Evolutionary conservation across 2,888 invertebrate genomes (phyloP), one percentile per base, ranked within the genome.

Genomic region (Mimachlamys varia): DNA sequence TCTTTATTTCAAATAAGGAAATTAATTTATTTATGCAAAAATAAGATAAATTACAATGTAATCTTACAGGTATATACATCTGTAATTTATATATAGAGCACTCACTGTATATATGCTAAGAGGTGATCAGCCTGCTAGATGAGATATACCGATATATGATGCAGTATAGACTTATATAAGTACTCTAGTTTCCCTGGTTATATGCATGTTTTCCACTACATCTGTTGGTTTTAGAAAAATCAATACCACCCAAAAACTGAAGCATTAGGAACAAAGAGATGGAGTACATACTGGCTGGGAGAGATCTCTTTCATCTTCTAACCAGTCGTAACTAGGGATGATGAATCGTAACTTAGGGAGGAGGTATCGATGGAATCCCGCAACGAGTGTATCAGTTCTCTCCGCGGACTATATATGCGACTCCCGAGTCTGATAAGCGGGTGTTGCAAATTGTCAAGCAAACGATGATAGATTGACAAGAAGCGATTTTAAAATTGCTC

Each of bases 241-340:
- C 76, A 76, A 76, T 76, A 76, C 76, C 33, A 33, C 76, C 76
- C 76, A 76, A 76, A 76, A 76, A 76, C 33, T 76, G 76, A 33
- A 33, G 76, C 33, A 76, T n/a, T n/a, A 76, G 33, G 10, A 1
- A 76, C 76, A 13, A 76, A 33, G 33, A 76, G 76, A 76, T 76
- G 19, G 27, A 76, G 76, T 76, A 76, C 33, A 76, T 33, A 12
- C 13, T 76, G 33, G 33, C 33, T 33, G 3, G 33, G 12, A 33
- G 76, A 27, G 76, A 76, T 76, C 76, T 76, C 76, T 76, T 76
- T 76, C 76, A 76, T 76, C 76, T 76, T 76, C 33, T 33, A 5
- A 3, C 4, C 22, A 62, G n/a, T 62, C 22, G 76, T 76, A 76
- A 76, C 76, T 27, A 76, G 33, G 76, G 76, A 76, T 76, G 76